These are phyloP conservation scores for Sinotaia quadrata DNA, from an alignment of 2,888 invertebrate genomes.

Conservation along the genomic window DNA sequence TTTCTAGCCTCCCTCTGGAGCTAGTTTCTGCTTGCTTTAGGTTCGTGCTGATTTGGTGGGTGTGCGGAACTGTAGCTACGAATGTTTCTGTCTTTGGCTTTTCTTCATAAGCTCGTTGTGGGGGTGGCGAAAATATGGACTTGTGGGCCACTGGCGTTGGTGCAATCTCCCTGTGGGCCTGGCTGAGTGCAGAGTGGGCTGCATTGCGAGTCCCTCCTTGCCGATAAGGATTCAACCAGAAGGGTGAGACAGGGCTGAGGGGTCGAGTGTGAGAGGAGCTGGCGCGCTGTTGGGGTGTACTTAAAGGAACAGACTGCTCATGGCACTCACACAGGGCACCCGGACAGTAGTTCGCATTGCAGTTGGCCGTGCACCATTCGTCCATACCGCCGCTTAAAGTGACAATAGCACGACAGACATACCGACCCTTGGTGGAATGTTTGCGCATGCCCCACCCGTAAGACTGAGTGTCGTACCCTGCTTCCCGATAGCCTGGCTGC, in stretches of 20 bases:
- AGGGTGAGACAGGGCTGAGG: background rate
- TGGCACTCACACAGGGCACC: slow-evolving; percentile 40
- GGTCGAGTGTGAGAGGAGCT: background rate
- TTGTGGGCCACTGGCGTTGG: background rate
- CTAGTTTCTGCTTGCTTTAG: background rate
- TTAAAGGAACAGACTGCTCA: background rate
- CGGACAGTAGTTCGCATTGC: slow-evolving; percentile 59
- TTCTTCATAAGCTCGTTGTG: background rate
- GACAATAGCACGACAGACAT: slow-evolving; percentile 54
- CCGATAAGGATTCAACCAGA: background rate
- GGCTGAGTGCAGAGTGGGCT: background rate
- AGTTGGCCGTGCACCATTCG: slow-evolving; percentile 61
- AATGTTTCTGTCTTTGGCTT: background rate
- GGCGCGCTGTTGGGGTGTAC: background rate
- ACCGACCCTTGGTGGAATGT: too few species aligned
- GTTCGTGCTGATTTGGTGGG: too few species aligned
- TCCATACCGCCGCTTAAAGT: slow-evolving; percentile 59
- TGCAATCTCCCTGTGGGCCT: background rate
- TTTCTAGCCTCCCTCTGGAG: too few species aligned
- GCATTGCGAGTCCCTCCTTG: background rate
- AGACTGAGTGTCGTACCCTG: background rate
- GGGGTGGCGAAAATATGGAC: background rate
- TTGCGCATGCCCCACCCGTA: too few species aligned
- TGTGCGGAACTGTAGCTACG: too few species aligned
- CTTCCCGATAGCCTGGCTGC: slow-evolving; percentile 2